Percentiles rank a stretch among this genome's conserved stretches.
phyloP scores from a whole-genome alignment of 2,113 vertebrate species.

The Pelvicachromis taeniatus region DNA sequence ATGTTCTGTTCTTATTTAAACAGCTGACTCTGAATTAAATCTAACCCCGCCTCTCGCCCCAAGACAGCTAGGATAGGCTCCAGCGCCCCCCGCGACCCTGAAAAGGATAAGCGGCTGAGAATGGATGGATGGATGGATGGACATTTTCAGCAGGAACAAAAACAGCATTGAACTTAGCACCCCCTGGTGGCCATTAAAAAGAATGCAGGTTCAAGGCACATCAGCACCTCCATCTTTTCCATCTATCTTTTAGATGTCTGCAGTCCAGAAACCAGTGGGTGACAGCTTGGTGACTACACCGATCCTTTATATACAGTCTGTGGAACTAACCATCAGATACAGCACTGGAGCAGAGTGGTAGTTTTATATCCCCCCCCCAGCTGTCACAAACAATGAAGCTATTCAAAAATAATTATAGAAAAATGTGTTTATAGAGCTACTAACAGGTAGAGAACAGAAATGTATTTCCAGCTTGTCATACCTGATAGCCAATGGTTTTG shows the following conservation, averaged over 20 bases:
- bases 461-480: slow-evolving; percentile 13
- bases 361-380: rapidly evolving
- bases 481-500: slow-evolving; percentile 93
- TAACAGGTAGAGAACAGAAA: not conserved
- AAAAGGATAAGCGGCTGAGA: no score
- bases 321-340: not conserved
- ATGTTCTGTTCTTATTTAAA: no score
- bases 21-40: no score
- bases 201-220: not conserved
- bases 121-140: no score
- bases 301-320: not conserved
- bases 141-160: no score
- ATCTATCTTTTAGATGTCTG: not conserved
- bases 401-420: not conserved
- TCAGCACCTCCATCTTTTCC: not conserved
- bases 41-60: no score
- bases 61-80: no score
- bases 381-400: not conserved
- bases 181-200: not conserved
- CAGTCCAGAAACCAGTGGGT: not conserved
- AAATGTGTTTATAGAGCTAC: not conserved
- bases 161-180: no score
- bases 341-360: not conserved
- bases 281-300: not conserved
- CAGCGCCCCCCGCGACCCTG: no score